Conservation (phyloP, 2,888 invertebrate species). For the Caradrina kadenii region DNA sequence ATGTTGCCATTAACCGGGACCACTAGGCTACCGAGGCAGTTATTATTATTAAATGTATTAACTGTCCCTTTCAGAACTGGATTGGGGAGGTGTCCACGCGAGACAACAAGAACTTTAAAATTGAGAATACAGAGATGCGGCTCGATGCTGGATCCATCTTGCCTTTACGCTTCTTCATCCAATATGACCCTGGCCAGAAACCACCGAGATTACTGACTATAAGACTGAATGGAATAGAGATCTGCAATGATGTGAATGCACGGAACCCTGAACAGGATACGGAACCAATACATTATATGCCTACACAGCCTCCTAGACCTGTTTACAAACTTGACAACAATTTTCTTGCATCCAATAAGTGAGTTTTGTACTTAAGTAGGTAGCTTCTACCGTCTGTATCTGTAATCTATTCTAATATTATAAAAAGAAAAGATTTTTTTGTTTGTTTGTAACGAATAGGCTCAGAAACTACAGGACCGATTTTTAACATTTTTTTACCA, state of each 20-base stretch:
- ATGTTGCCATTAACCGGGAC: no score
- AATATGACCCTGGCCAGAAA: conserved; percentile 85
- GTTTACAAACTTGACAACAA: neutral
- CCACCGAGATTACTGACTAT: conserved; percentile 88
- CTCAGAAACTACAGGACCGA: no score
- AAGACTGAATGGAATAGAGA: conserved; percentile 90
- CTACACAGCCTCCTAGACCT: neutral
- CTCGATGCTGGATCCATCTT: conserved; percentile 89
- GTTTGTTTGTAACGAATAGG: no score
- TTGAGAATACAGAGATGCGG: conserved; percentile 82
- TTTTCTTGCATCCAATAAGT: neutral
- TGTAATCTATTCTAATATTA: no score
- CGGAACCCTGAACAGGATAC: neutral
- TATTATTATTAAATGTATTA: no score
- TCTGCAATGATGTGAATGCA: conserved; percentile 82
- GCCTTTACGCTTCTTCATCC: conserved; percentile 90
- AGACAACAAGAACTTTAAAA: conserved; percentile 88
- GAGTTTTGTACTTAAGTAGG: neutral
- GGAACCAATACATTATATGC: neutral
- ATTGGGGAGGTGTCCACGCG: conserved; percentile 90
- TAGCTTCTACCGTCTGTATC: no score
- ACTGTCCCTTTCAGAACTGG: conserved; percentile 84
- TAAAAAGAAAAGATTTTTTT: no score
- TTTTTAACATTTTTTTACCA: no score
- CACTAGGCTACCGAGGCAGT: no score